Percentiles rank a stretch among this genome's conserved stretches.
phyloP scores from a whole-genome alignment of 2,888 invertebrate genomes.

The Lepidonotus clava region DNA sequence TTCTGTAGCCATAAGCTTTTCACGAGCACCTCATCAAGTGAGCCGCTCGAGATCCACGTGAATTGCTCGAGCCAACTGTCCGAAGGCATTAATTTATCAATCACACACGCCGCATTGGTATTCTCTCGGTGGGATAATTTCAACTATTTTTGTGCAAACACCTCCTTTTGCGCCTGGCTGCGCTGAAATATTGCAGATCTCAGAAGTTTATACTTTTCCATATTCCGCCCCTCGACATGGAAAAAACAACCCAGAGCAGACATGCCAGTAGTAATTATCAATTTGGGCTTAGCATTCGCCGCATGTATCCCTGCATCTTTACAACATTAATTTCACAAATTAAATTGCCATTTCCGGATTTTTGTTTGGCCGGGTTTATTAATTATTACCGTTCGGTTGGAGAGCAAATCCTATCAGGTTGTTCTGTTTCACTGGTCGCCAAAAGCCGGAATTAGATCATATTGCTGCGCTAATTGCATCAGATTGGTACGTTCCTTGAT shows the following conservation, averaged over 20 bases:
- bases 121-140: slow-evolving; percentile 49
- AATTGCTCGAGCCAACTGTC: slow-evolving; percentile 48
- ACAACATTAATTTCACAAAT: slow-evolving; percentile 52
- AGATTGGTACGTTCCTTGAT: slow-evolving; percentile 29
- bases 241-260: slow-evolving; percentile 17
- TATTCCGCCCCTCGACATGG: slow-evolving; percentile 13
- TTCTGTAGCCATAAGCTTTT: slow-evolving; percentile 32
- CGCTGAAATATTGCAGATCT: slow-evolving; percentile 32
- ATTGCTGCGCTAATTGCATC: slow-evolving; percentile 43
- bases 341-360: slow-evolving; percentile 52
- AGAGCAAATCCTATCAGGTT: slow-evolving; percentile 48
- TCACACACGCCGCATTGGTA: slow-evolving; percentile 45
- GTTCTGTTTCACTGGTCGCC: slow-evolving; percentile 50
- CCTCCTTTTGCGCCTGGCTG: slow-evolving; percentile 34
- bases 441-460: slow-evolving; percentile 49
- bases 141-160: slow-evolving; percentile 15
- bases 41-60: slow-evolving; percentile 12
- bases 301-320: slow-evolving; percentile 46
- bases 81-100: slow-evolving; percentile 48
- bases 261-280: slow-evolving; percentile 45
- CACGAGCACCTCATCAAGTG: neutral
- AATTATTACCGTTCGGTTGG: slow-evolving; percentile 45
- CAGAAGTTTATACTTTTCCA: slow-evolving; percentile 29
- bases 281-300: slow-evolving; percentile 39
- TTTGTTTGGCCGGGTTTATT: slow-evolving; percentile 40